Percentiles rank a stretch among this genome's conserved stretches.
Evolutionary conservation across 2,888 invertebrate genomes (phyloP).

Genomic region (Coecobrya sp.): DNA sequence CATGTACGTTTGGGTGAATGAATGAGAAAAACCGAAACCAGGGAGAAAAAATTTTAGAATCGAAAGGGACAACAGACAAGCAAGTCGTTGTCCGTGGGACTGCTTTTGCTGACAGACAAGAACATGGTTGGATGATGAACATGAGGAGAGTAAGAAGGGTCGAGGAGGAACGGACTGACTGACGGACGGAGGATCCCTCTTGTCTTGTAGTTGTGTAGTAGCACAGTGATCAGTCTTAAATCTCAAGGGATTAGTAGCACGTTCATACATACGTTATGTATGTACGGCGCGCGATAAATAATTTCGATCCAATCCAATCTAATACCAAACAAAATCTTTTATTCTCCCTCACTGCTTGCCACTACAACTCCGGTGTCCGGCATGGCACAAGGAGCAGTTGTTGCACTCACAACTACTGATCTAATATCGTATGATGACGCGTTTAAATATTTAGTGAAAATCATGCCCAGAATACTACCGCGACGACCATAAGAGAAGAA

Average conservation of each 20-base stretch:
- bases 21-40: conserved; percentile 10
- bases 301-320: conserved; percentile 80
- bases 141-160: conserved; percentile 72
- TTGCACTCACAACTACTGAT: conserved; percentile 59
- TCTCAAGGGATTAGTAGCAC: conserved; percentile 75
- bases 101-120: conserved; percentile 73
- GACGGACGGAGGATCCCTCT: conserved; percentile 73
- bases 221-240: conserved; percentile 74
- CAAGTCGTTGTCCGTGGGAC: conserved; percentile 49
- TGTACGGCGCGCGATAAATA: conserved; percentile 78
- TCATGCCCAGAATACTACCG: conserved; percentile 69
- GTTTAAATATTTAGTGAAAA: conserved; percentile 82
- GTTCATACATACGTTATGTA: conserved; percentile 51
- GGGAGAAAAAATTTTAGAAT: conserved; percentile 27
- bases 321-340: conserved; percentile 79
- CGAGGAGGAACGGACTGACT: conserved; percentile 45
- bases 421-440: conserved; percentile 12
- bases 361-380: conserved; percentile 27
- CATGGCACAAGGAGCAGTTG: conserved; percentile 41
- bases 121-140: conserved; percentile 73
- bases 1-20: conserved; percentile 43
- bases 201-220: conserved; percentile 44
- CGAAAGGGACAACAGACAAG: not conserved
- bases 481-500: not conserved
- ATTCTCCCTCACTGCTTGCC: conserved; percentile 38